Conservation (phyloP, 1,140 invertebrate species). For the Tenebrio molitor region DNA sequence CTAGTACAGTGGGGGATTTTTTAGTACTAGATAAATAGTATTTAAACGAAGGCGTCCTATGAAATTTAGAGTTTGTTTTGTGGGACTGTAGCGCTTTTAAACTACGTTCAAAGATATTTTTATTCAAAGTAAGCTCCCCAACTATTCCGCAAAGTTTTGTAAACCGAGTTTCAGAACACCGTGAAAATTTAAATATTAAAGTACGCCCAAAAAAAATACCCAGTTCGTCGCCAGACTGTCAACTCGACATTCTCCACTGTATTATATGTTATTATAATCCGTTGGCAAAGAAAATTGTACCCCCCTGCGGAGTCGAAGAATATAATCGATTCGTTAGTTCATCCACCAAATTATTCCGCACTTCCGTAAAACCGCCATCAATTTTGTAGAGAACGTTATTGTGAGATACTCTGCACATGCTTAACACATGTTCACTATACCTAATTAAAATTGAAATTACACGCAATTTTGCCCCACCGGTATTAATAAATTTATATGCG, state of each 20-base stretch:
- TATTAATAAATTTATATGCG: background rate
- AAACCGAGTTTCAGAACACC: slow-evolving; percentile 12
- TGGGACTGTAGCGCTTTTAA: background rate
- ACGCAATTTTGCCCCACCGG: background rate
- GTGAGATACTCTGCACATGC: slow-evolving; percentile 23
- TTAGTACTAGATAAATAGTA: too few species aligned
- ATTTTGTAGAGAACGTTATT: slow-evolving; percentile 23
- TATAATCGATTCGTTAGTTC: slow-evolving; percentile 8
- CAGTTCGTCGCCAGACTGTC: background rate
- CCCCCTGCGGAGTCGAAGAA: background rate
- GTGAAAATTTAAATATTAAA: slow-evolving; percentile 33
- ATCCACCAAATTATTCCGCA: background rate
- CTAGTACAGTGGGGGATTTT: background rate
- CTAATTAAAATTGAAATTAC: slow-evolving; percentile 19
- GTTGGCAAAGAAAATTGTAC: too few species aligned
- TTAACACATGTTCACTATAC: slow-evolving; percentile 11
- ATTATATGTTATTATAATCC: background rate
- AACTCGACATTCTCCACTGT: background rate
- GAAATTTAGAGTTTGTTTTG: slow-evolving; percentile 12
- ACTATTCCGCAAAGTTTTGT: slow-evolving; percentile 22
- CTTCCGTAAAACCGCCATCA: background rate
- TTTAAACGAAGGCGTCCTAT: background rate
- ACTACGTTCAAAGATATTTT: slow-evolving; percentile 32
- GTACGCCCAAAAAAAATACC: slow-evolving; percentile 11
- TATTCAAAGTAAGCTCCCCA: slow-evolving; percentile 26